These are phyloP conservation scores for Calliphora vicina DNA, from an alignment of 1,140 invertebrate genomes.

Conservation along the genomic window DNA sequence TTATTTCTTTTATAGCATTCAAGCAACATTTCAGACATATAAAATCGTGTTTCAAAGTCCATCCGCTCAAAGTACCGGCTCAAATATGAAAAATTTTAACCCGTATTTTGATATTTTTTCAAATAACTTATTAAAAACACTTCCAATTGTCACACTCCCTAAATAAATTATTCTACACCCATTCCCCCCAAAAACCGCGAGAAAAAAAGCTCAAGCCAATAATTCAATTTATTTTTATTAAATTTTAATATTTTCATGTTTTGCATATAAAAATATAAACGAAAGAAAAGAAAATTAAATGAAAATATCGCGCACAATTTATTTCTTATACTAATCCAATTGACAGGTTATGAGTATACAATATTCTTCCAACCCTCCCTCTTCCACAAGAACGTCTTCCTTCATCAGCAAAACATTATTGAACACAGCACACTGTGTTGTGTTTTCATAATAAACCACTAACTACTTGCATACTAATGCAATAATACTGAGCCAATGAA, in stretches of 20 bases:
- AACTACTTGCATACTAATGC: background rate
- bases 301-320: slow-evolving; percentile 26
- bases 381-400: background rate
- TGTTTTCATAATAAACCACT: background rate
- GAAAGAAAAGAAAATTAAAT: background rate
- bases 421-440: background rate
- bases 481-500: too few species aligned
- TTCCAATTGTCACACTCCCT: too few species aligned
- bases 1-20: too few species aligned
- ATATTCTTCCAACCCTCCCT: background rate
- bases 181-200: background rate
- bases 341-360: slow-evolving; percentile 42
- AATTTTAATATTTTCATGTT: slow-evolving; percentile 21
- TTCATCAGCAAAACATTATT: background rate
- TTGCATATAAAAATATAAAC: background rate
- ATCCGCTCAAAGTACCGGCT: too few species aligned
- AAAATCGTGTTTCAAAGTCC: too few species aligned
- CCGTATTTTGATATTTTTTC: too few species aligned
- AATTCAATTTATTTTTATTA: slow-evolving; percentile 53
- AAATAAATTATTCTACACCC: too few species aligned
- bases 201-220: slow-evolving; percentile 38
- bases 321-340: slow-evolving; percentile 54
- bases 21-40: too few species aligned
- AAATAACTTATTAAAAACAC: too few species aligned
- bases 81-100: too few species aligned